Conservation (phyloP, 2,888 invertebrate genomes). For the Tanypteryx hageni region DNA sequence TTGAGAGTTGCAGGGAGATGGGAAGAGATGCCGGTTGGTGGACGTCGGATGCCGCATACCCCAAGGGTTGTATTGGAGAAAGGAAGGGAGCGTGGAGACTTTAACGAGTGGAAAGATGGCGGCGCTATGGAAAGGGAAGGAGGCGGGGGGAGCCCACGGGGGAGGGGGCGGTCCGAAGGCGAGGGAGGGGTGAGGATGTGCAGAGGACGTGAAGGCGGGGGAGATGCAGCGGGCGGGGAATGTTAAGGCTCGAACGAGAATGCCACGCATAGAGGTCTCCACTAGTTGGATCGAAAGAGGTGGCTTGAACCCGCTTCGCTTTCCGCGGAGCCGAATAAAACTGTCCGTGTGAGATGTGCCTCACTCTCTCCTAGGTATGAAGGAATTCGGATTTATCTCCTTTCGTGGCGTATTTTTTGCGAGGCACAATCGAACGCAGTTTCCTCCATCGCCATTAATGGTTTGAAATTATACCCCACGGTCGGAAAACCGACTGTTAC, state of each 20-base stretch:
- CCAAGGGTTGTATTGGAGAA: neutral
- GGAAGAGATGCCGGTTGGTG: neutral
- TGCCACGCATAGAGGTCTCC: constrained; percentile 3
- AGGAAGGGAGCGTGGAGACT: neutral
- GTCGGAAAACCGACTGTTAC: too few species aligned
- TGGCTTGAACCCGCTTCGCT: neutral
- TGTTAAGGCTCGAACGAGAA: neutral
- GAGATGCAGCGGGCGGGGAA: too few species aligned
- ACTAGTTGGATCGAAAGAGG: neutral
- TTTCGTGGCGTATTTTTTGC: too few species aligned
- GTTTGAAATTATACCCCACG: too few species aligned
- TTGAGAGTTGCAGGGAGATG: neutral
- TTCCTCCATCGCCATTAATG: too few species aligned
- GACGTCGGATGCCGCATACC: neutral
- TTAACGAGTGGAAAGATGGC: neutral
- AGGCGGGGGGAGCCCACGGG: neutral
- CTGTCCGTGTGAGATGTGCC: too few species aligned
- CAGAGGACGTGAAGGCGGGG: too few species aligned
- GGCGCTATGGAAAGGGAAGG: neutral
- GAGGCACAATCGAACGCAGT: too few species aligned
- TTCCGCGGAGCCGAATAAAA: neutral
- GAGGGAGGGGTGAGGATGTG: too few species aligned
- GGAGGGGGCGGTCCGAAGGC: too few species aligned
- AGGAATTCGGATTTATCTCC: too few species aligned
- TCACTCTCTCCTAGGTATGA: too few species aligned